Evolutionary conservation across 2,113 vertebrate species (phyloP).

Genomic region (Sander lucioperca): DNA sequence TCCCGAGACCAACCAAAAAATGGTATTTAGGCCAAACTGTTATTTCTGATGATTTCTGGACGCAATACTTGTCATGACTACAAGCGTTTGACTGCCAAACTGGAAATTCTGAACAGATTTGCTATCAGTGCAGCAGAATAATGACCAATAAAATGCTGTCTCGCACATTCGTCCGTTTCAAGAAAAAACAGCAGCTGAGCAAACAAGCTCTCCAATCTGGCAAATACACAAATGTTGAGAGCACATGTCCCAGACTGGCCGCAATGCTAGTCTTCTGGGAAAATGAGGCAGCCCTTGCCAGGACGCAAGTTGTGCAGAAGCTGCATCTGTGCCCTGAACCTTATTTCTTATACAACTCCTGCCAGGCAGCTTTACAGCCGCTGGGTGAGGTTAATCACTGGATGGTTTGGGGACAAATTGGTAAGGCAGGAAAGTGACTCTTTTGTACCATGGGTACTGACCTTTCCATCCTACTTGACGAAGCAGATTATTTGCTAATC

Average conservation of each 20-base stretch:
- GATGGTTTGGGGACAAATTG: constrained; percentile 35
- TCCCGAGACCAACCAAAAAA: neutral
- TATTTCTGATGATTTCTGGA: constrained; percentile 34
- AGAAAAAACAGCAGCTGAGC: constrained; percentile 67
- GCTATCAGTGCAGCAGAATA: constrained; percentile 39
- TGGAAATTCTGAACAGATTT: constrained; percentile 53
- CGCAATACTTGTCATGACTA: constrained; percentile 7
- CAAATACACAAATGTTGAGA: constrained; percentile 54
- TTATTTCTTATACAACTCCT: constrained; percentile 20
- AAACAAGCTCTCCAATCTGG: constrained; percentile 65
- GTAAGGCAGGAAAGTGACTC: constrained; percentile 15
- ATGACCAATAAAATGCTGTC: constrained; percentile 44
- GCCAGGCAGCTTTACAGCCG: constrained; percentile 56
- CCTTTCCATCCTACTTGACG: constrained; percentile 19
- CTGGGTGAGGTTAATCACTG: constrained; percentile 55
- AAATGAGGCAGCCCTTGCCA: constrained; percentile 42
- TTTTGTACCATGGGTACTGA: neutral
- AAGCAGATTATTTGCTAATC: constrained; percentile 39
- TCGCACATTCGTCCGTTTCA: constrained; percentile 56
- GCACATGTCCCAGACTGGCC: constrained; percentile 54
- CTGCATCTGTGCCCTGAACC: constrained; percentile 34
- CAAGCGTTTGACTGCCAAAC: constrained; percentile 40
- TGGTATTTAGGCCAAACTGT: neutral
- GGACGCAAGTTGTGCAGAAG: constrained; percentile 36
- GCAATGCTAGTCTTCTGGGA: constrained; percentile 44